Percentiles rank a stretch among this genome's conserved stretches.
phyloP scores from a whole-genome alignment of 2,797 vertebrate genomes.

The Lagocephalus sceleratus region DNA sequence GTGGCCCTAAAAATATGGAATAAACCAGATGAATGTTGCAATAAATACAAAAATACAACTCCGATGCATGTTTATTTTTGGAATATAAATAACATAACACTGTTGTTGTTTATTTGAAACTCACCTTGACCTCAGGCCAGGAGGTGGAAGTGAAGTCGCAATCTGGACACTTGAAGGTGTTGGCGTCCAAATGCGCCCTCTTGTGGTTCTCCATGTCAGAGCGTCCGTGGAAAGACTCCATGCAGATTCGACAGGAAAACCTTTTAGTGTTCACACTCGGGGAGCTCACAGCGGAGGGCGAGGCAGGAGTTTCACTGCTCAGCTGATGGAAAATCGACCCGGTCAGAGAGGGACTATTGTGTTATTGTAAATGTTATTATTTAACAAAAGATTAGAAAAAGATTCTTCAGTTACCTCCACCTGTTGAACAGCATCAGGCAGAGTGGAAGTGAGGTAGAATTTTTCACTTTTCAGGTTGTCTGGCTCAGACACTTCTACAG shows the following conservation, averaged over 20 bases:
- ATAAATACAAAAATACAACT: not conserved
- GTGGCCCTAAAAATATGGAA: slow-evolving; percentile 77
- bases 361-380: no score
- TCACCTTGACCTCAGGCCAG: slow-evolving; percentile 92
- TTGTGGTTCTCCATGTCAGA: slow-evolving; percentile 99
- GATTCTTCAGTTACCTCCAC: slow-evolving; percentile 79
- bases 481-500: slow-evolving; percentile 70
- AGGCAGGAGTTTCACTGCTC: slow-evolving; percentile 79
- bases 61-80: no score
- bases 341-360: slow-evolving; percentile 8
- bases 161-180: slow-evolving; percentile 94
- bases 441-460: slow-evolving; percentile 78
- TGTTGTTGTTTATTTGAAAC: slow-evolving; percentile 1
- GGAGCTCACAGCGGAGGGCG: slow-evolving; percentile 65
- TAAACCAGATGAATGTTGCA: no score
- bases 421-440: slow-evolving; percentile 80
- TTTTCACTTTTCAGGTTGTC: slow-evolving; percentile 78
- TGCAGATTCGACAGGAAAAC: slow-evolving; percentile 96
- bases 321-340: slow-evolving; percentile 61
- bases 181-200: slow-evolving; percentile 89
- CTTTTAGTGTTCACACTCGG: slow-evolving; percentile 78
- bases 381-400: no score
- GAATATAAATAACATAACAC: not conserved
- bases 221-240: slow-evolving; percentile 89
- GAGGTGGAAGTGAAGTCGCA: slow-evolving; percentile 87